Evolutionary conservation across 2,797 vertebrate genomes (phyloP), one percentile per base, ranked within the genome.

Genomic region (Lophotriccus pileatus): DNA sequence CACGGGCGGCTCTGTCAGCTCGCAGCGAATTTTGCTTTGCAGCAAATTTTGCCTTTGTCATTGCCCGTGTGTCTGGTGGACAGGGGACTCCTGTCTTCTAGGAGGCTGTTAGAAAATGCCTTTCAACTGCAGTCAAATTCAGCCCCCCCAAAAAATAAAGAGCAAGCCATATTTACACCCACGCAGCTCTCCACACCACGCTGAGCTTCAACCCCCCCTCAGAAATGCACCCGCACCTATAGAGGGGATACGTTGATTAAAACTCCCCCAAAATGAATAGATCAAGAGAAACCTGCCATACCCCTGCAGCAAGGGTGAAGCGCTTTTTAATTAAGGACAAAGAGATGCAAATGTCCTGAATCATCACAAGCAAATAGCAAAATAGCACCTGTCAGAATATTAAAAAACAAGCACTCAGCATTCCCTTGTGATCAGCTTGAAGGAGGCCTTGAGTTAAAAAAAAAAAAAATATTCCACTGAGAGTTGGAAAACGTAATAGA

Each of bases 331-430:
- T 94, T 95, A 95, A 94, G 96, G 94, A 96, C 91, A 95, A 95
- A 97, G 95, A 95, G 94, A 95, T 96, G 94, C 93, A 96, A 95
- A 96, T 95, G 74, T 96, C 92, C 94, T 95, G 92, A 95, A 94
- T 95, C 94, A 96, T 96, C 93, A 89, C 87, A 95, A 95, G 91
- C 91, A 95, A 95, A 94, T 93, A 96, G 89, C 92, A 95, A 95
- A 95, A 95, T 96, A 95, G 93, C 96, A 96, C 92, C 82, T 91
- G 93, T 93, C 92, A 95, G 91, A 94, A 95, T 94, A 88, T 90
- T 92, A 92, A 95, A 96, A 95, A 83, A 85, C 92, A 95, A 93
- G 92, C 92, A 94, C 91, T 95, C 81, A 58, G 89, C 39, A 3
- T 95, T 97, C 92, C 89, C 84, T 78, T 91, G 93, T 91, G 93